phyloP scores from a whole-genome alignment of 2,797 vertebrate species.

The Rhincodon typus region DNA sequence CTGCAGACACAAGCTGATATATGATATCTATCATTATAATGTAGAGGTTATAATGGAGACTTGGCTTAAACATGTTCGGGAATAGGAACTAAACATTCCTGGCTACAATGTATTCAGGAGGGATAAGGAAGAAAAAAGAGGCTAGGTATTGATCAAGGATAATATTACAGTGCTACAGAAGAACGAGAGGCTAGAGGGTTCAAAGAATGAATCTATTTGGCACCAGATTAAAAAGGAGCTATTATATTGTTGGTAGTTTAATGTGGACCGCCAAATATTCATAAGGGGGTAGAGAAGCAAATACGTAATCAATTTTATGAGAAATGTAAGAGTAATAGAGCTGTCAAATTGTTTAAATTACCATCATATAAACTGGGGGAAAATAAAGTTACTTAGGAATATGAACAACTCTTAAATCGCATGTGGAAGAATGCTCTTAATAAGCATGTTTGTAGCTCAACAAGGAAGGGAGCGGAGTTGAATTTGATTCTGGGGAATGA shows the following conservation, averaged over 20 bases:
- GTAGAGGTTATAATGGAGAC: neutral
- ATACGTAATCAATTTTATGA: neutral
- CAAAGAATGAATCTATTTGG: neutral
- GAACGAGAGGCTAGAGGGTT: neutral
- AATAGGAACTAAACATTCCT: neutral
- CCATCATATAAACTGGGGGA: neutral
- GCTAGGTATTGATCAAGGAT: neutral
- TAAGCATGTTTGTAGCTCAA: neutral
- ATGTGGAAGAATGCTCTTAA: neutral
- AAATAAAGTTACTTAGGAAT: neutral
- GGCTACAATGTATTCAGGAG: neutral
- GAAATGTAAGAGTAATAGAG: neutral
- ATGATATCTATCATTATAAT: constrained; percentile 2
- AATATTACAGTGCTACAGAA: neutral
- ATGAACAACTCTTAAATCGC: neutral
- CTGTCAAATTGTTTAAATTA: neutral
- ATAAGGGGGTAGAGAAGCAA: neutral
- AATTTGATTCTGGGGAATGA: neutral
- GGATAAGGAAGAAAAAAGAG: neutral
- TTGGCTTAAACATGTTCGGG: neutral
- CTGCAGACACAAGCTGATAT: neutral
- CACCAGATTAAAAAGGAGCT: too few relatives aligned
- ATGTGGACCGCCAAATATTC: neutral
- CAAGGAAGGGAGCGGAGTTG: neutral
- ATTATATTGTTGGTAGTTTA: neutral